Percentiles rank a stretch among this genome's conserved stretches.
phyloP scores from a whole-genome alignment of 2,797 vertebrate genomes.

The Sardinella longiceps region DNA sequence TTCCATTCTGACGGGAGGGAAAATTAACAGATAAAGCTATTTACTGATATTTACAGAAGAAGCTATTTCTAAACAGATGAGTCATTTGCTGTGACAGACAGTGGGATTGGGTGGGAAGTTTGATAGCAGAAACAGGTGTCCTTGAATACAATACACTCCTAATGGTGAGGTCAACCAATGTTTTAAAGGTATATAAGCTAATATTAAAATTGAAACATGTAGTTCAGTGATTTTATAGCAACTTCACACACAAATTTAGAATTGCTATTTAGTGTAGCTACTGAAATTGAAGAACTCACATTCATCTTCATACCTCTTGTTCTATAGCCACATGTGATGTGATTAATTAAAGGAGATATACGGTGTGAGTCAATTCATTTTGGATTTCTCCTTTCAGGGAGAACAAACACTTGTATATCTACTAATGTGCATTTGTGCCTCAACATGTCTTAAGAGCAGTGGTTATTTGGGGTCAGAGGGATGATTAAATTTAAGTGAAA shows the following conservation, averaged over 20 bases:
- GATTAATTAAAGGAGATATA: background rate
- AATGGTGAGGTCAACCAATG: background rate
- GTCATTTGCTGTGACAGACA: background rate
- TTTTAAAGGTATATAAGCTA: background rate
- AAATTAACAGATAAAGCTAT: slow-evolving; percentile 16
- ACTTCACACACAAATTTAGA: background rate
- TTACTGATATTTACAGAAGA: slow-evolving; percentile 19
- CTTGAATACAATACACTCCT: background rate
- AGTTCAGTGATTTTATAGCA: too few relatives aligned
- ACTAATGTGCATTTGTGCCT: background rate
- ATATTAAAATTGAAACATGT: background rate
- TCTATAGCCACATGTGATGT: background rate
- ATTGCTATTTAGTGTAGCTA: background rate
- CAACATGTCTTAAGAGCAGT: background rate
- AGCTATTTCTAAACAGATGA: slow-evolving; percentile 16
- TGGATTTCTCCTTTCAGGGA: too few relatives aligned
- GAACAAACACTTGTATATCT: background rate
- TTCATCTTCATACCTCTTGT: background rate
- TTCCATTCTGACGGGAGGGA: background rate
- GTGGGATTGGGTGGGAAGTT: background rate
- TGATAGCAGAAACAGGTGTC: slow-evolving; percentile 10
- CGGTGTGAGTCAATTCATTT: too few relatives aligned
- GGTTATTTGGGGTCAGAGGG: background rate
- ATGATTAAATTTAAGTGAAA: too few relatives aligned
- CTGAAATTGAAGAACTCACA: too few relatives aligned